Percentiles rank a stretch among this genome's conserved stretches.
phyloP scores from a whole-genome alignment of 2,113 vertebrate genomes.

The Nannobrachium achirus region DNA sequence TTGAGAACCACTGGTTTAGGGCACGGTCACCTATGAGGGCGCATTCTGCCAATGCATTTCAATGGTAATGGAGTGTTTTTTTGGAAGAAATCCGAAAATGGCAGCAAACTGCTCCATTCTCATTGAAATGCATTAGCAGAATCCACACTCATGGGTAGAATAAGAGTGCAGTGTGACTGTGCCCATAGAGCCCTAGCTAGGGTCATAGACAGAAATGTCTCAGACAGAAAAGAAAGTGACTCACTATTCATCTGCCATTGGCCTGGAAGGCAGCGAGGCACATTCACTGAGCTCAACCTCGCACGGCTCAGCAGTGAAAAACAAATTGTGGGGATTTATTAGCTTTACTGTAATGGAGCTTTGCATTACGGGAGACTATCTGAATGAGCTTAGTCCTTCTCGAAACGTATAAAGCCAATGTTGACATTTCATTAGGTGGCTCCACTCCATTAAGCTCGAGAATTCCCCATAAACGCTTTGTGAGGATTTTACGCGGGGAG shows the following conservation, averaged over 20 bases:
- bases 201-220: not conserved
- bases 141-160: no score
- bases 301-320: slow-evolving; percentile 8
- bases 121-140: no score
- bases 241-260: slow-evolving; percentile 7
- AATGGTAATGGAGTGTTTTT: no score
- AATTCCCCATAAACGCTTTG: slow-evolving; percentile 35
- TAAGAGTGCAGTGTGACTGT: no score
- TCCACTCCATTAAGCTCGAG: slow-evolving; percentile 35
- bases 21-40: no score
- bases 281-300: slow-evolving; percentile 18
- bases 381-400: slow-evolving; percentile 28
- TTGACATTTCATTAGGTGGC: slow-evolving; percentile 49
- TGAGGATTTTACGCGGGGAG: slow-evolving; percentile 3
- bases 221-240: slow-evolving; percentile 19
- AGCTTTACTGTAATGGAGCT: slow-evolving; percentile 24
- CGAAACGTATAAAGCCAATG: slow-evolving; percentile 36
- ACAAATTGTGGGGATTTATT: slow-evolving; percentile 2
- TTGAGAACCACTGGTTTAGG: no score
- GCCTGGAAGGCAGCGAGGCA: not conserved
- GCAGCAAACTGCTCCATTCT: no score
- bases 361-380: slow-evolving; percentile 37
- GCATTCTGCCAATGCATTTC: no score
- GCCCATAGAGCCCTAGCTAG: slow-evolving; percentile 8
- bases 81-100: no score